Base-by-base conservation (phyloP, 2,888 invertebrate genomes). In the Lottia gigantea region DNA sequence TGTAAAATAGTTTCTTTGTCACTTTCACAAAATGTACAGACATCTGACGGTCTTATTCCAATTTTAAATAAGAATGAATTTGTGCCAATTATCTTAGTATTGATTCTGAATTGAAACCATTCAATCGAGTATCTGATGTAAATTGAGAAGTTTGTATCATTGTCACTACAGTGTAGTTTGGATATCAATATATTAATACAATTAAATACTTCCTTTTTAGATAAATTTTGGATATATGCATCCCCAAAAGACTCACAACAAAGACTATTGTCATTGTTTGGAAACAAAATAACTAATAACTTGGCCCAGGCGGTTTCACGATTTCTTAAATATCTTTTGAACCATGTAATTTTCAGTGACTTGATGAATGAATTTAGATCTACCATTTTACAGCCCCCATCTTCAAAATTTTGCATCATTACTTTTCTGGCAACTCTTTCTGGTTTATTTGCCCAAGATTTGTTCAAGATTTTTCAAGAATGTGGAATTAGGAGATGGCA, bases 41-140 rank as follows among this genome's bases (percentile, higher is more conserved):
- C 7, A 19, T 55, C 49, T 55, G 49, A 55, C 15, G n/a, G 7
- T 8, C 1, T 15, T 14, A 55, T 55, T n/a, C 55, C 4, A 55
- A 55, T 55, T 55, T 55, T 55, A 55, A 12, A 7, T 55, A 55
- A 55, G 19, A 55, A 55, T 55, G n/a, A 19, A 55, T 55, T 55
- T 15, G 55, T 55, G 12, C 55, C 55, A 19, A 55, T 19, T 55
- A 55, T 55, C 19, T 16, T 55, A 16, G n/a, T 19, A 55, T 55
- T 0, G 7, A 55, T n/a, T 55, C 55, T n/a, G 19, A 55, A 55
- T 55, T 55, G 55, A 55, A 55, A 55, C 19, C 55, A 55, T 15
- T 15, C 14, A 55, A 14, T 14, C 49, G 0, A 55, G 49, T 49
- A 49, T 49, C 49, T 16, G 15, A 7, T 4, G 55, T 55, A 55